These are phyloP conservation scores for Plemyria rubiginata DNA, from an alignment of 2,888 invertebrate species.

Conservation along the genomic window DNA sequence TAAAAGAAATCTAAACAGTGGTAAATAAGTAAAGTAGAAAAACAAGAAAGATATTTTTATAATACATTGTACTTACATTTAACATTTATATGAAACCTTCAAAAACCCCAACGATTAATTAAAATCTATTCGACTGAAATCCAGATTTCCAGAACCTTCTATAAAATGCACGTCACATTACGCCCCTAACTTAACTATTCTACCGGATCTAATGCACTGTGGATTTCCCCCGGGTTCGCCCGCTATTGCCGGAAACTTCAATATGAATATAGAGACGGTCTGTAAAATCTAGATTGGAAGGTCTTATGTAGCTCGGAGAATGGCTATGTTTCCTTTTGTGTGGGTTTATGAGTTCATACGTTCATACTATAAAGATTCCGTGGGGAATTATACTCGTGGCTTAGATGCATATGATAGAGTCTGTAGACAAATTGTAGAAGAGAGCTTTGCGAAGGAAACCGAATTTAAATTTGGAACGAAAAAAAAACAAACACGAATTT, in stretches of 20 bases:
- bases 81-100: not conserved
- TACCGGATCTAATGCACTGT: slow-evolving; percentile 42
- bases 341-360: slow-evolving; percentile 6
- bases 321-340: slow-evolving; percentile 4
- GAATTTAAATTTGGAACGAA: too few relatives aligned
- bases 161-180: slow-evolving; percentile 49
- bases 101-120: not conserved
- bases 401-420: not conserved
- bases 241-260: slow-evolving; percentile 22
- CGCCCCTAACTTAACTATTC: slow-evolving; percentile 47
- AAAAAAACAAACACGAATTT: not conserved
- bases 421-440: too few relatives aligned
- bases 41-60: too few relatives aligned
- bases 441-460: too few relatives aligned
- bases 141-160: slow-evolving; percentile 28
- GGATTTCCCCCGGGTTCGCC: slow-evolving; percentile 34
- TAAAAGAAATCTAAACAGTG: too few relatives aligned
- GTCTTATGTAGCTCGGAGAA: slow-evolving; percentile 8
- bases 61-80: too few relatives aligned
- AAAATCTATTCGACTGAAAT: slow-evolving; percentile 10
- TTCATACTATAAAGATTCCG: not conserved
- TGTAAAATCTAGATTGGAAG: slow-evolving; percentile 23
- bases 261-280: slow-evolving; percentile 13
- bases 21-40: too few relatives aligned
- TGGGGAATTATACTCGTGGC: not conserved